A percentile compares a stretch with the other conserved stretches of the same genome.
phyloP scores from a whole-genome alignment of 2,113 vertebrate genomes.

The Ochotona curzoniae region DNA sequence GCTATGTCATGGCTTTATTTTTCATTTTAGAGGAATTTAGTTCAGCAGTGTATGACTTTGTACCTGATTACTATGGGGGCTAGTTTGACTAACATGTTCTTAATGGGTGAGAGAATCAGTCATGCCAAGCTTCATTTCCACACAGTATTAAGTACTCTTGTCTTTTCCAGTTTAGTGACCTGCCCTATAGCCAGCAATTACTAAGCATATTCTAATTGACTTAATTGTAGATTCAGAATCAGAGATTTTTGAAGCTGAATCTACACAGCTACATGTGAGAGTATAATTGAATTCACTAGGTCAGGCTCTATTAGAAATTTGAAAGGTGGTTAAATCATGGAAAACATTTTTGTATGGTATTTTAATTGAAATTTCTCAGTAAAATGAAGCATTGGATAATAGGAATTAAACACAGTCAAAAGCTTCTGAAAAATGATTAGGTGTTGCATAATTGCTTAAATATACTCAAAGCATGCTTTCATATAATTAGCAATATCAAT shows the following conservation, averaged over 20 bases:
- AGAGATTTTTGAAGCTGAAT: background rate
- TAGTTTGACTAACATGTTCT: background rate
- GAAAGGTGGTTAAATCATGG: background rate
- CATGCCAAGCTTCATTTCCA: conserved; percentile 4
- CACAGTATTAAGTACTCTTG: conserved; percentile 2
- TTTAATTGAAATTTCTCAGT: background rate
- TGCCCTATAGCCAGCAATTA: background rate
- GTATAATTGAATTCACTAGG: background rate
- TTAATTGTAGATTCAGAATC: background rate
- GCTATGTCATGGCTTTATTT: background rate
- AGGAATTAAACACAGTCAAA: background rate
- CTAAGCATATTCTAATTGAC: background rate
- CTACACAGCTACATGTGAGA: background rate
- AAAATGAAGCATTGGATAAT: background rate
- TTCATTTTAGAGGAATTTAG: background rate
- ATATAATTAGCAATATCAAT: background rate
- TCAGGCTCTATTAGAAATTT: background rate
- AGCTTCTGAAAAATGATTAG: background rate
- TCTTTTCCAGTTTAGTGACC: conserved; percentile 50
- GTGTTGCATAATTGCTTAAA: background rate
- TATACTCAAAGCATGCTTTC: background rate
- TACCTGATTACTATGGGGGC: background rate
- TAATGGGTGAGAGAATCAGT: background rate
- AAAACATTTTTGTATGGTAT: background rate
- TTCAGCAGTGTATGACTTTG: background rate